Base-by-base conservation (phyloP, 2,797 vertebrate genomes). In the Eutrigla gurnardus region DNA sequence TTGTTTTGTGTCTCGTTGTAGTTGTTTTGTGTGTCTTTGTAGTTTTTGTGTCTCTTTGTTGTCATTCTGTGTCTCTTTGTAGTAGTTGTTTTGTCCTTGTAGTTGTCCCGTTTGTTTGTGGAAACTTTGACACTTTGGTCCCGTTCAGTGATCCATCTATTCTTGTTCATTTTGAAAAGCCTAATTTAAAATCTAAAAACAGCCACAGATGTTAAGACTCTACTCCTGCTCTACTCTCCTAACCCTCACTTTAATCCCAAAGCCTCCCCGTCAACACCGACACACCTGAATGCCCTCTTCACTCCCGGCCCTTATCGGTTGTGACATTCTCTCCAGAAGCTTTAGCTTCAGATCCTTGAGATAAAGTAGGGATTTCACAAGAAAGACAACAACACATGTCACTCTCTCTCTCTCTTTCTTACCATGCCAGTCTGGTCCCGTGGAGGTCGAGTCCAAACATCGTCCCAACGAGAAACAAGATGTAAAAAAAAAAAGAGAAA, bases 391-490 rank as follows among this genome's bases (percentile, higher is more conserved):
- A 18, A 64, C 75, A 68, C 37, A 65, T 25, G 69, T 76, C 75
- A 7, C 75, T 5, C 14, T 39, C 4, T 60, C 37, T 17, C 75
- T 5, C 14, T 39, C 5, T 60, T 35, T 15, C 86, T 92, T 88
- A 94, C 93, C 89, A 83, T 89, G 84, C 78, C 2, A 89, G 62
- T 69, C 75, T 37, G 82, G 32, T 88, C 84, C 74, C 73, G 39
- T 66, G 86, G 10, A 82, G 85, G 66, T 93, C 77, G 65, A 81
- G 70, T 73, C 69, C 75, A 0, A 69, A 32, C 92, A 92, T 93
- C 5, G 62, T 89, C 58, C 82, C 55, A 7, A 39, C 6, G 6
- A 67, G 55, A 78, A 57, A 54, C 13, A 40, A 64, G 32, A 62
- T 33, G 13, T 66, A 65, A 45, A 70, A 76, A 73, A 78, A 47